These are phyloP conservation scores for Hystrix cristata DNA, from an alignment of 2,113 vertebrate species.

Conservation along the genomic window DNA sequence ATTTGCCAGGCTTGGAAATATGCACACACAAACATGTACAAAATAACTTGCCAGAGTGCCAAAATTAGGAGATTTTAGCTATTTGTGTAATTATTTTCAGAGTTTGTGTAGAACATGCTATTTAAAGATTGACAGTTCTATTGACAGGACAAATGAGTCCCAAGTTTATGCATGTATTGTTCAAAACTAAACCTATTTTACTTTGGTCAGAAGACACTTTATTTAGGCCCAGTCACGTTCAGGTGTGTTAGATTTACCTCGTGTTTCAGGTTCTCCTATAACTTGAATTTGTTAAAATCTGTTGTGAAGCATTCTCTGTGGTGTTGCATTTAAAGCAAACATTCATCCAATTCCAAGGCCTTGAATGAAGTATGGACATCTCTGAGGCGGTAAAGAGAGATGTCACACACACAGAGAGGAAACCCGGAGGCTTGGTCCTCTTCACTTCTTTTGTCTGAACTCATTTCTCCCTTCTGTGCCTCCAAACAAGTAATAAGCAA, in stretches of 20 bases:
- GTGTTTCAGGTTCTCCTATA: neutral
- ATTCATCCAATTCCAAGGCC: neutral
- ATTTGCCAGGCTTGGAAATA: neutral
- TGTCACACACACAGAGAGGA: neutral
- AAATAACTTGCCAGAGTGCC: neutral
- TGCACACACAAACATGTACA: too few relatives aligned
- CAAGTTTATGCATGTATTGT: neutral
- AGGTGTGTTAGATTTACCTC: neutral
- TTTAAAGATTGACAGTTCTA: neutral
- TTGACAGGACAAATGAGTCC: neutral
- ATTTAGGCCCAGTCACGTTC: neutral
- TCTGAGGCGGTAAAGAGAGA: neutral
- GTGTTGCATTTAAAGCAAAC: constrained; percentile 29
- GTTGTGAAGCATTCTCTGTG: neutral
- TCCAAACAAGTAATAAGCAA: neutral
- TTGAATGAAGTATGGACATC: neutral
- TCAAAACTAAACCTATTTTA: neutral
- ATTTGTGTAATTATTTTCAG: too few relatives aligned
- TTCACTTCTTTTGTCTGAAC: neutral
- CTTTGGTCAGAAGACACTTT: neutral
- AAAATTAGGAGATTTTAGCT: neutral
- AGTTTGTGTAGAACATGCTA: neutral
- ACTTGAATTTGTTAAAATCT: neutral
- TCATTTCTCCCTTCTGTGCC: neutral
- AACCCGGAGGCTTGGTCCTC: neutral